Conservation (phyloP, 2,113 vertebrate species). For the Lampris megalopsis region DNA sequence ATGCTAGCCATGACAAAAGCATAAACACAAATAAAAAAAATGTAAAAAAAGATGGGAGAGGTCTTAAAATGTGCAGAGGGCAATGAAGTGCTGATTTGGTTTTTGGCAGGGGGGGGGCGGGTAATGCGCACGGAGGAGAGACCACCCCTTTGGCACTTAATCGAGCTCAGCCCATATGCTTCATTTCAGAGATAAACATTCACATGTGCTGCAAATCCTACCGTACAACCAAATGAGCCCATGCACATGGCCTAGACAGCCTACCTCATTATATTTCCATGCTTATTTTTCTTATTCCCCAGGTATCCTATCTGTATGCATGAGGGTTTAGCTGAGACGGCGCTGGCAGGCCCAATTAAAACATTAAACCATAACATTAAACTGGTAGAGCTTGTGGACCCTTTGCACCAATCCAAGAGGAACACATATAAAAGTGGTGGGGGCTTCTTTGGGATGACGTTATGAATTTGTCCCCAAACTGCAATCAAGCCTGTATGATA, state of each 20-base stretch:
- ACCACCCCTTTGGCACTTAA: slow-evolving; percentile 61
- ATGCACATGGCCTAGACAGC: slow-evolving; percentile 66
- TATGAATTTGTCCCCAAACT: slow-evolving; percentile 26
- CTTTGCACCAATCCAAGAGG: slow-evolving; percentile 34
- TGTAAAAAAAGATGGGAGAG: not conserved
- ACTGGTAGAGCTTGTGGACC: too few relatives aligned
- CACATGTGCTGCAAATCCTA: slow-evolving; percentile 71
- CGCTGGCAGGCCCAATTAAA: slow-evolving; percentile 64
- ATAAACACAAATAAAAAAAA: not conserved
- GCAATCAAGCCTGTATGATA: slow-evolving; percentile 35
- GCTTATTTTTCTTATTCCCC: slow-evolving; percentile 63
- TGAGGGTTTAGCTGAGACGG: slow-evolving; percentile 21
- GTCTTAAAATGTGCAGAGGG: not conserved
- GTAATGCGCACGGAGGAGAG: slow-evolving; percentile 11
- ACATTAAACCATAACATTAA: slow-evolving; percentile 44
- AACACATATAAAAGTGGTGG: slow-evolving; percentile 15
- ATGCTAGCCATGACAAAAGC: slow-evolving; percentile 15
- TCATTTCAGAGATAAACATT: slow-evolving; percentile 79
- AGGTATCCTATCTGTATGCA: slow-evolving; percentile 50
- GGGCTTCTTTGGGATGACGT: slow-evolving; percentile 21
- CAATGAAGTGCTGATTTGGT: slow-evolving; percentile 47
- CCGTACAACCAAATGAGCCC: slow-evolving; percentile 49
- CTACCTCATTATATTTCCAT: slow-evolving; percentile 64
- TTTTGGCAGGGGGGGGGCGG: slow-evolving; percentile 28
- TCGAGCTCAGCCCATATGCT: slow-evolving; percentile 61